Evolutionary conservation across 2,888 invertebrate genomes (phyloP).

Genomic region (Pediacus dermestoides): DNA sequence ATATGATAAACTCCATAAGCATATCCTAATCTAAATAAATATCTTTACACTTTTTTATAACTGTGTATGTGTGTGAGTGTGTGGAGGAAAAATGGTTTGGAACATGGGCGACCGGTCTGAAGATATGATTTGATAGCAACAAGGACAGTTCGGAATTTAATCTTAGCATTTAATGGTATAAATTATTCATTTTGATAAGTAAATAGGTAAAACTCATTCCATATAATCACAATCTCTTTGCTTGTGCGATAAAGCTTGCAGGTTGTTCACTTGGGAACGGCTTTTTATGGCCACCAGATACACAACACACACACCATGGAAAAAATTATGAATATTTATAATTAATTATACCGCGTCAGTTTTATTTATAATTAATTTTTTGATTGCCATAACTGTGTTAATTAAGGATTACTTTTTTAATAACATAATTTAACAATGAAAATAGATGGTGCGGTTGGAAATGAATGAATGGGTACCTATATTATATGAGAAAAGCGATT

Average conservation of each 20-base stretch:
- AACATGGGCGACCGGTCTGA: slow-evolving; percentile 41
- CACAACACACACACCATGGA: slow-evolving; percentile 1
- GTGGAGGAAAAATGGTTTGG: too few species aligned
- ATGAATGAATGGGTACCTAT: too few species aligned
- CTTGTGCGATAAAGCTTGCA: slow-evolving; percentile 20
- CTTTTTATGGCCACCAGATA: slow-evolving; percentile 19
- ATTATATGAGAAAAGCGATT: too few species aligned
- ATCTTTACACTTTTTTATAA: slow-evolving; percentile 38
- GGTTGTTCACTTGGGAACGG: slow-evolving; percentile 31
- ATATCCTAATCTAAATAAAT: slow-evolving; percentile 45
- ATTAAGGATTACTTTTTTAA: background rate
- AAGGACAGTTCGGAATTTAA: slow-evolving; percentile 48
- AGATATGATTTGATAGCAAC: slow-evolving; percentile 48
- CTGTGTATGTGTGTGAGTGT: too few species aligned
- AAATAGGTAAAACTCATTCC: slow-evolving; percentile 48
- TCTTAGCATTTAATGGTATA: slow-evolving; percentile 47
- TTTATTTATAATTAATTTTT: slow-evolving; percentile 16
- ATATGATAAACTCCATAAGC: slow-evolving; percentile 40
- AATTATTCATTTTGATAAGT: slow-evolving; percentile 47
- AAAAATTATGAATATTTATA: slow-evolving; percentile 18
- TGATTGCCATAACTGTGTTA: slow-evolving; percentile 9
- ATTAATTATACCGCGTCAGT: slow-evolving; percentile 11
- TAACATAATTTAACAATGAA: too few species aligned
- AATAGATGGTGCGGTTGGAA: too few species aligned
- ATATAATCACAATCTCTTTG: slow-evolving; percentile 36